Percentiles rank a stretch among this genome's conserved stretches.
Conservation (phyloP, 2,797 vertebrate genomes). For the Alfaro cultratus region DNA sequence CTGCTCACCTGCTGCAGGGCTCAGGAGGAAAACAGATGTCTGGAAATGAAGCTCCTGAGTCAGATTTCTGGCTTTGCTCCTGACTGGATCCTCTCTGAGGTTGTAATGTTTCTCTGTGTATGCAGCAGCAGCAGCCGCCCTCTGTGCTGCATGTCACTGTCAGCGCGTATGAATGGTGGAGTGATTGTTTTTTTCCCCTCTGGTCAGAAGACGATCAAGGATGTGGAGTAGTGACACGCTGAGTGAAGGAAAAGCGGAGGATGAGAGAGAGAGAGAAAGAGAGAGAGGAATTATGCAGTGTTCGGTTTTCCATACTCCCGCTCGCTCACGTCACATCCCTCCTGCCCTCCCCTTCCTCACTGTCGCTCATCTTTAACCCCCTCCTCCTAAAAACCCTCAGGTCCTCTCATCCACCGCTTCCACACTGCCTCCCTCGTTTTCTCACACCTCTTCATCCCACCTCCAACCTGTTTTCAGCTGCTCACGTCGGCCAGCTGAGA, state of each 20-base stretch:
- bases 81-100: conserved; percentile 31
- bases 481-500: conserved; percentile 32
- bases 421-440: conserved; percentile 23
- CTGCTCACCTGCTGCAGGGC: conserved; percentile 76
- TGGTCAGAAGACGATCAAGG: conserved; percentile 56
- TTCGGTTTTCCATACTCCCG: conserved; percentile 73
- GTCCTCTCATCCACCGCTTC: conserved; percentile 34
- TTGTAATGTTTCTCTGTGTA: conserved; percentile 31
- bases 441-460: conserved; percentile 14
- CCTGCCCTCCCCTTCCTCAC: conserved; percentile 38
- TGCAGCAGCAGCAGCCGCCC: conserved; percentile 13
- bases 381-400: conserved; percentile 36
- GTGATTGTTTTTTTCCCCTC: conserved; percentile 60
- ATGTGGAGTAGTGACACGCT: conserved; percentile 30
- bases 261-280: conserved; percentile 18
- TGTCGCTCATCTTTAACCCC: conserved; percentile 43
- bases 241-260: conserved; percentile 17
- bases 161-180: conserved; percentile 37
- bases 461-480: conserved; percentile 26
- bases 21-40: conserved; percentile 57
- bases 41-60: conserved; percentile 48
- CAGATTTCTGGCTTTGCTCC: conserved; percentile 47
- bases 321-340: conserved; percentile 69
- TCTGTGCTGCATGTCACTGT: conserved; percentile 51
- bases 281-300: conserved; percentile 45